These are phyloP conservation scores for Poecilus cupreus DNA, from an alignment of 2,888 invertebrate genomes.

Conservation along the genomic window DNA sequence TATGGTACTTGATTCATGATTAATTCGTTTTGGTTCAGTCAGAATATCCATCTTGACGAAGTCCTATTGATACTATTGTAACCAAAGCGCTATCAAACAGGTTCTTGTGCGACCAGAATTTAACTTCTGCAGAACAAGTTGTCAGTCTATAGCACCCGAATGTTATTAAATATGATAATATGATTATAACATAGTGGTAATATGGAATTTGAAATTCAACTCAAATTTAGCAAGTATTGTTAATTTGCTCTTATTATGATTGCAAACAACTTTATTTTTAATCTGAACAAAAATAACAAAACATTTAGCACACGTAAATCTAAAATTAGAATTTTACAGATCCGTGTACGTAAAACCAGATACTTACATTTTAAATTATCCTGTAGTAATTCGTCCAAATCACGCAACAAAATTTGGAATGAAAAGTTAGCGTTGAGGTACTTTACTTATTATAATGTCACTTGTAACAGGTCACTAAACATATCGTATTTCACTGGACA, in stretches of 20 bases:
- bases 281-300: neutral
- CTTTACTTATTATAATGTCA: too few relatives aligned
- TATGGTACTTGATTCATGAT: too few relatives aligned
- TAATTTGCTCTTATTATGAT: neutral
- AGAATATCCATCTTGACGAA: too few relatives aligned
- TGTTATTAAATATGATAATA: too few relatives aligned
- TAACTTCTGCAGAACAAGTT: too few relatives aligned
- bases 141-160: too few relatives aligned
- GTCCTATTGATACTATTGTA: too few relatives aligned
- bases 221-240: neutral
- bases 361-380: constrained; percentile 2
- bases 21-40: too few relatives aligned
- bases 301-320: neutral
- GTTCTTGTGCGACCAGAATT: too few relatives aligned
- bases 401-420: constrained; percentile 4
- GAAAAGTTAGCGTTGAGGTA: neutral
- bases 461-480: too few relatives aligned
- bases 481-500: too few relatives aligned
- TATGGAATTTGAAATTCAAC: neutral
- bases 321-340: constrained; percentile 5
- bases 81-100: too few relatives aligned
- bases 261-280: neutral
- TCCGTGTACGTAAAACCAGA: neutral
- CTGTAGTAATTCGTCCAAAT: neutral
- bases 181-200: neutral